Conservation (phyloP, 1,140 invertebrate species). For the Gerris buenoi region DNA sequence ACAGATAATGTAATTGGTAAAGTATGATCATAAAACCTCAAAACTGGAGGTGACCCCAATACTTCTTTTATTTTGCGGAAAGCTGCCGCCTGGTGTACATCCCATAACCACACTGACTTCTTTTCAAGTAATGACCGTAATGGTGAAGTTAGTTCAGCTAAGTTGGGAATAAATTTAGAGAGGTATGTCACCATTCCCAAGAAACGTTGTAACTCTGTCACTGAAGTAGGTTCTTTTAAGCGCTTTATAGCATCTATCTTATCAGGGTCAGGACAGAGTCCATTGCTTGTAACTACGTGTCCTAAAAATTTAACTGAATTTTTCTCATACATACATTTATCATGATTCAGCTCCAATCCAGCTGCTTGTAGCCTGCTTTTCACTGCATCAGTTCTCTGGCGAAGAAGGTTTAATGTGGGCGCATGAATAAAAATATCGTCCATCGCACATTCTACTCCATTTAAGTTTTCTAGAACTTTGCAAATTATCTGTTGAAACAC, state of each 20-base stretch:
- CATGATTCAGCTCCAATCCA: neutral
- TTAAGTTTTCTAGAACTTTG: neutral
- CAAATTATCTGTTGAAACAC: neutral
- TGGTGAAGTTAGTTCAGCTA: neutral
- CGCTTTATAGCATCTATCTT: neutral
- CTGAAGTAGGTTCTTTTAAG: neutral
- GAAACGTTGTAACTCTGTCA: neutral
- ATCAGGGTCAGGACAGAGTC: too few species aligned
- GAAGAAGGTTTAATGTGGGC: neutral
- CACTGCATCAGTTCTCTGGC: neutral
- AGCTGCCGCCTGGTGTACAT: neutral
- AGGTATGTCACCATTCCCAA: neutral
- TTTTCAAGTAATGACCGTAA: neutral
- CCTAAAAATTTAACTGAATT: neutral
- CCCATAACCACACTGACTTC: neutral
- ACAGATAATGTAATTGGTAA: neutral
- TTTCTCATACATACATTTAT: neutral
- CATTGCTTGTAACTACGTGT: too few species aligned
- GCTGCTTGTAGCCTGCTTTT: neutral
- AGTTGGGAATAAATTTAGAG: neutral
- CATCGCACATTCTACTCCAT: neutral
- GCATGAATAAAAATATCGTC: neutral
- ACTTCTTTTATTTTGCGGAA: neutral
- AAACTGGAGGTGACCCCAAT: neutral
- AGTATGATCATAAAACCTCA: neutral